These are phyloP conservation scores for Austrolebias charrua DNA, from an alignment of 2,797 vertebrate genomes.

Conservation along the genomic window DNA sequence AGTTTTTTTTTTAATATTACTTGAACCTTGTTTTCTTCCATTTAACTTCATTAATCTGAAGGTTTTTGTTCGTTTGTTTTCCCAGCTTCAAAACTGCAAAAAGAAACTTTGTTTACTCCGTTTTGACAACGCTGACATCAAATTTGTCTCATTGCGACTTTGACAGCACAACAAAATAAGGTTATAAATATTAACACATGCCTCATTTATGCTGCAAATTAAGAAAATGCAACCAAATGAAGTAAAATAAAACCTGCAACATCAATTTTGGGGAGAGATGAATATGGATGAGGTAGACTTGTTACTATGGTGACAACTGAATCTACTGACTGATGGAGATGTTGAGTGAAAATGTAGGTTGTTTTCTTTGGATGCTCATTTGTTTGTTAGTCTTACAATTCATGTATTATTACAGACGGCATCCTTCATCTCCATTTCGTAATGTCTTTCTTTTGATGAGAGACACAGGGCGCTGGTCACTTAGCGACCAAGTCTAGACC, in stretches of 20 bases:
- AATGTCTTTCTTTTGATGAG: slow-evolving; percentile 34
- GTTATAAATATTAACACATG: not conserved
- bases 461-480: slow-evolving; percentile 35
- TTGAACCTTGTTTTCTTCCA: too few species aligned
- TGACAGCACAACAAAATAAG: not conserved
- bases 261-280: slow-evolving; percentile 8
- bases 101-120: not conserved
- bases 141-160: not conserved
- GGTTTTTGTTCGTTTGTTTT: too few species aligned
- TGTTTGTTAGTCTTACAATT: slow-evolving; percentile 14
- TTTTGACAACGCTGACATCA: slow-evolving; percentile 1
- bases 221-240: not conserved
- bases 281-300: slow-evolving; percentile 8
- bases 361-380: slow-evolving; percentile 5
- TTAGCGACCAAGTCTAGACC: slow-evolving; percentile 39
- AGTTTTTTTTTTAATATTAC: too few species aligned
- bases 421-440: slow-evolving; percentile 21
- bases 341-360: slow-evolving; percentile 10
- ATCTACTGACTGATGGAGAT: not conserved
- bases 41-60: too few species aligned
- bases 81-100: too few species aligned
- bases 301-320: slow-evolving; percentile 26
- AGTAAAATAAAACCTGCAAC: not conserved
- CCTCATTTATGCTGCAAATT: slow-evolving; percentile 8
- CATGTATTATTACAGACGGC: slow-evolving; percentile 11